Base-by-base conservation (phyloP, 2,113 vertebrate genomes). In the Delphinus delphis region DNA sequence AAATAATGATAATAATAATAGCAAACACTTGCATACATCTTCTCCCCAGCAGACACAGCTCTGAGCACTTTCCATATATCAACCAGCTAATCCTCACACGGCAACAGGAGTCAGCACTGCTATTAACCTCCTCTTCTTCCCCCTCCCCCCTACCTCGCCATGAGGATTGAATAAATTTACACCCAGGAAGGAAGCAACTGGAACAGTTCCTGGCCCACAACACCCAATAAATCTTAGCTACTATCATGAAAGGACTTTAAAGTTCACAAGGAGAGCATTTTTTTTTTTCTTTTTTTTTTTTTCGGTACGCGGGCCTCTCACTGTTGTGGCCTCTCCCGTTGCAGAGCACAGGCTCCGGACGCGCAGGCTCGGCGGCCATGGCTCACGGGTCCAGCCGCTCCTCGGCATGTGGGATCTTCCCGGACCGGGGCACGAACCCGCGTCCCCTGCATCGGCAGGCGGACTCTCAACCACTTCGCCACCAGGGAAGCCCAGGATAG, bases 111-210 rank as follows among this genome's bases (percentile, higher is more conserved):
- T 47, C 89, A 53, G 9, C 6, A 13, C 18, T 47, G 26, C 20
- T 38, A 1, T 20, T 17, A 15, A 50, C 4, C 68, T 36, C 50
- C 9, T 12, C 9, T 12, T 14, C 13, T 13, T 58, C 13, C 21
- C 23, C 53, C 21, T 81, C n/a, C 36, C 62, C 62, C 36, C 17
- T 1, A 3, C 10, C 67, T 80, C 23, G 1, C 33, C 0, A 0
- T 21, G 62, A 83, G 25, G 15, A 58, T n/a, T 58, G 55, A 77
- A 60, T 60, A 53, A 44, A 88, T 50, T 41, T 76, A 67, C 4
- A 84, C 36, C 12, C 85, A 60, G 1, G 28, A 88, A 80, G 8
- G 8, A 88, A 84, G 11, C 0, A 4, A n/a, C 2, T 47, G 33
- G 68, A 62, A 33, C 8, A 77, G 26, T 31, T 73, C 38, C 55